A percentile compares a stretch with the other conserved stretches of the same genome.
Evolutionary conservation across 2,113 vertebrate genomes (phyloP).

Genomic region (Colossoma macropomum): DNA sequence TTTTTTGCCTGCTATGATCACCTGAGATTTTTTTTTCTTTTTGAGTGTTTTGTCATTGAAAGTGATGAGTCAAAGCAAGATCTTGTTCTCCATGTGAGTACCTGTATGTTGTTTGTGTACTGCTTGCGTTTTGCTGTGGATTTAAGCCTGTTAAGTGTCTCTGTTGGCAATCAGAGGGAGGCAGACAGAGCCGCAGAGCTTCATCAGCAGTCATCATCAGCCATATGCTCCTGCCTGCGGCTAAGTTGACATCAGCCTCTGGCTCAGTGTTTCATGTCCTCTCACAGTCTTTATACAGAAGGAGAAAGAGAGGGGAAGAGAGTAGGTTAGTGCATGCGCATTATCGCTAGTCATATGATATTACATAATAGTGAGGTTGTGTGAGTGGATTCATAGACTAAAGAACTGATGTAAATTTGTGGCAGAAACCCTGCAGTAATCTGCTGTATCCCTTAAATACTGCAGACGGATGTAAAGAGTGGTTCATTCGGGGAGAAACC

Average conservation of each 20-base stretch:
- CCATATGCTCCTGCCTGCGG: neutral
- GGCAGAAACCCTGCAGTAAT: no score
- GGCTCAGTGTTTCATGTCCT: neutral
- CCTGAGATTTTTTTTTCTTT: constrained; percentile 54
- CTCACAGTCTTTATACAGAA: neutral
- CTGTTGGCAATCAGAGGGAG: neutral
- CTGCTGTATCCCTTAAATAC: no score
- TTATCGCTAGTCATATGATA: neutral
- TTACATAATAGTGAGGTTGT: neutral
- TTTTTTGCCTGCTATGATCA: constrained; percentile 58
- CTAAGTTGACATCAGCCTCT: neutral
- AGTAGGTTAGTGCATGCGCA: neutral
- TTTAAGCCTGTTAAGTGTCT: neutral
- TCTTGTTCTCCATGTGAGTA: constrained; percentile 75
- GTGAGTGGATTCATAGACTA: neutral
- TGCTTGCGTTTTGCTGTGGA: neutral
- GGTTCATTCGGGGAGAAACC: no score
- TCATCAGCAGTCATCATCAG: constrained; percentile 11
- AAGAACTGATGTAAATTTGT: no score
- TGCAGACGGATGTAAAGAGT: no score
- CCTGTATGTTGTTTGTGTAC: constrained; percentile 30
- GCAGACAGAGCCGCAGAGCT: neutral
- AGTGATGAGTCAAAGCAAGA: constrained; percentile 69
- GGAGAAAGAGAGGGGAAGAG: neutral
- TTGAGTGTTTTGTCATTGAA: constrained; percentile 36